Conservation (phyloP, 2,113 vertebrate genomes). For the Cynoglossus semilaevis region DNA sequence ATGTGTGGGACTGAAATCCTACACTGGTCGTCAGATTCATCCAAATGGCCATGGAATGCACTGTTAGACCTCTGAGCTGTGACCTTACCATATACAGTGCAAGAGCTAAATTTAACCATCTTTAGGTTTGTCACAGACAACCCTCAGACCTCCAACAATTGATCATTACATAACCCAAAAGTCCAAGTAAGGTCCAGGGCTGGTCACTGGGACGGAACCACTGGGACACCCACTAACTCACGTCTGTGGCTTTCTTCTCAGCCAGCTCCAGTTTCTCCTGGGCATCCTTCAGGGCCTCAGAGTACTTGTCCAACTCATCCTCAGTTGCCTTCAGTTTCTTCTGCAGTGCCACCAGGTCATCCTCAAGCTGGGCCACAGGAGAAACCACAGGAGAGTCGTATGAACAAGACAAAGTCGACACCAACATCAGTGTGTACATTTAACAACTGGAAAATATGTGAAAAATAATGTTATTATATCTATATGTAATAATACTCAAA, state of each 20-base stretch:
- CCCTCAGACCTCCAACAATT: slow-evolving; percentile 31
- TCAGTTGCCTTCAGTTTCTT: slow-evolving; percentile 98
- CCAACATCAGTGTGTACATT: neutral
- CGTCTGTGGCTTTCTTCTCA: slow-evolving; percentile 97
- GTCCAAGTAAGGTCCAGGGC: neutral
- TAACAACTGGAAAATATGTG: too few relatives aligned
- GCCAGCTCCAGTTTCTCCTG: slow-evolving; percentile 99
- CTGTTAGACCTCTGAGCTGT: slow-evolving; percentile 58
- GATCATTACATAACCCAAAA: slow-evolving; percentile 12
- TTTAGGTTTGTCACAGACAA: slow-evolving; percentile 39
- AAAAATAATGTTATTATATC: too few relatives aligned
- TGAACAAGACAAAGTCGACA: slow-evolving; percentile 45
- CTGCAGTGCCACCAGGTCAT: slow-evolving; percentile 93
- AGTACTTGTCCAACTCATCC: slow-evolving; percentile 99
- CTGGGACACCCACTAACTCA: slow-evolving; percentile 76
- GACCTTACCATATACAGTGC: slow-evolving; percentile 89
- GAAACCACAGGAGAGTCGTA: slow-evolving; percentile 7
- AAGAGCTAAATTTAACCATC: slow-evolving; percentile 86
- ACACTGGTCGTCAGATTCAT: slow-evolving; percentile 52
- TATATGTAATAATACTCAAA: too few relatives aligned
- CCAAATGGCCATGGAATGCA: slow-evolving; percentile 42
- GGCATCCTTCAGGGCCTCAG: slow-evolving; percentile 97
- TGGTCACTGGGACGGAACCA: slow-evolving; percentile 15
- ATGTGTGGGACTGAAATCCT: slow-evolving; percentile 53
- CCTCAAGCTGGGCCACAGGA: slow-evolving; percentile 85